Percentiles rank a stretch among this genome's conserved stretches.
phyloP scores from a whole-genome alignment of 1,140 invertebrate genomes.

The Pristionchus pacificus region DNA sequence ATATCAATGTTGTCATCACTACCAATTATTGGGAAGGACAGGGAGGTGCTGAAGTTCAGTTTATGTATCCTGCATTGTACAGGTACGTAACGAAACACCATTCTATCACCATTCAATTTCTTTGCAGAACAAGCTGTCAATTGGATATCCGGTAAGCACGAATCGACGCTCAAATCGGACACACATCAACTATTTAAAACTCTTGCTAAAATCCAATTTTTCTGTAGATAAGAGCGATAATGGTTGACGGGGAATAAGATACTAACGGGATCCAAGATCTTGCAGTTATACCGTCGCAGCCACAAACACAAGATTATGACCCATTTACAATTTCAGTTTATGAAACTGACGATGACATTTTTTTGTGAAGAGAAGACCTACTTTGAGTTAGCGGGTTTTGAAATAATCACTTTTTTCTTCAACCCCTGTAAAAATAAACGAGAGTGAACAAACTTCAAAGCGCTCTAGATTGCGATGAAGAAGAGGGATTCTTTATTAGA shows the following conservation, averaged over 20 bases:
- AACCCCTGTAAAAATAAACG: conserved; percentile 1
- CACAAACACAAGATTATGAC: not conserved
- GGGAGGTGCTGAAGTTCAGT: conserved; percentile 51
- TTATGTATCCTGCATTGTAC: conserved; percentile 57
- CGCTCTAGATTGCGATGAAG: too few species aligned
- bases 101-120: not conserved
- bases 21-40: conserved; percentile 55
- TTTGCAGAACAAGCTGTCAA: conserved; percentile 50
- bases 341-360: not conserved
- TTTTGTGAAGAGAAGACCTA: not conserved
- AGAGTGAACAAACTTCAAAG: too few species aligned
- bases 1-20: conserved; percentile 54
- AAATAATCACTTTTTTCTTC: conserved; percentile 8
- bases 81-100: conserved; percentile 26
- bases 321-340: not conserved
- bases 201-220: not conserved
- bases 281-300: not conserved
- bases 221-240: not conserved
- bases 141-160: conserved; percentile 47
- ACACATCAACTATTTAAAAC: not conserved
- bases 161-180: not conserved
- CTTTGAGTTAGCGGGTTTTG: conserved; percentile 12
- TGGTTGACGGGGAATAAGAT: not conserved
- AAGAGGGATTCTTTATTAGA: too few species aligned
- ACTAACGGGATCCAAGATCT: not conserved